Conservation (phyloP, 2,888 invertebrate species). For the Galerucella pusilla region DNA sequence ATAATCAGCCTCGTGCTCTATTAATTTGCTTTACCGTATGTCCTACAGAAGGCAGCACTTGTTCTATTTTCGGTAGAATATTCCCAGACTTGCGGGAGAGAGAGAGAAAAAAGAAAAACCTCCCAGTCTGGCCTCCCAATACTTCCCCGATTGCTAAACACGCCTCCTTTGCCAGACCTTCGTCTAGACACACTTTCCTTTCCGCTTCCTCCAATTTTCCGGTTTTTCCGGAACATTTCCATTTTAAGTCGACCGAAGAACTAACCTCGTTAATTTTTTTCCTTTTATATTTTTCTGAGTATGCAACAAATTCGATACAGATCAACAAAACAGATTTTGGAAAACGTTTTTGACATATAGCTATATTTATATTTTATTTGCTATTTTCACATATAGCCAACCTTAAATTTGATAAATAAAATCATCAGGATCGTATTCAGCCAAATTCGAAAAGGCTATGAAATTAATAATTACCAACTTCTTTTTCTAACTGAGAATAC, state of each 20-base stretch:
- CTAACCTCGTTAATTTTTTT: constrained; percentile 9
- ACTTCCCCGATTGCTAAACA: background rate
- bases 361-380: no score
- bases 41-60: background rate
- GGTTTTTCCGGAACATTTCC: background rate
- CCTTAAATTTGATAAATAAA: no score
- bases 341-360: no score
- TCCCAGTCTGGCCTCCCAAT: background rate
- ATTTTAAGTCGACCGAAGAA: background rate
- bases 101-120: background rate
- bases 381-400: no score
- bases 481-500: no score
- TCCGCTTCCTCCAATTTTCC: constrained; percentile 15
- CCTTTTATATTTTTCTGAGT: background rate
- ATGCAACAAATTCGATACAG: no score
- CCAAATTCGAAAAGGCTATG: no score
- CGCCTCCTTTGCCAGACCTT: background rate
- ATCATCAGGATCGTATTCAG: no score
- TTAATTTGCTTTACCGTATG: background rate
- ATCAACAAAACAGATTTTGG: no score
- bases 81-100: background rate
- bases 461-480: no score
- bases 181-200: constrained; percentile 19
- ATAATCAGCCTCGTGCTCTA: background rate
- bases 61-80: background rate